Percentiles rank a stretch among this genome's conserved stretches.
Conservation (phyloP, 2,797 vertebrate species). For the Trematomus bernacchii region DNA sequence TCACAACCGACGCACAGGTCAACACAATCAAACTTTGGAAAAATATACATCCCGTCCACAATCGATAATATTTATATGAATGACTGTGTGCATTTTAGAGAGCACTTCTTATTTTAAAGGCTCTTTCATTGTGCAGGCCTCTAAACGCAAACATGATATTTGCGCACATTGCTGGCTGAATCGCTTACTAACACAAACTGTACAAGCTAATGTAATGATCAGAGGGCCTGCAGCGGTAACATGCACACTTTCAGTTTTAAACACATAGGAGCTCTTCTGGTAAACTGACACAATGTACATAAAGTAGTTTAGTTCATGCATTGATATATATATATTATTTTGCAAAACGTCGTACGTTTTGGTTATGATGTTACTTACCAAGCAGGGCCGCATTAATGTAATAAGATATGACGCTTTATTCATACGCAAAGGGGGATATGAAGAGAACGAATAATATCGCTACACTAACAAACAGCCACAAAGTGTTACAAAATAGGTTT, state of each 20-base stretch:
- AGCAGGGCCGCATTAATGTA: not conserved
- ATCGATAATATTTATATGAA: not conserved
- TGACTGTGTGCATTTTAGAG: not conserved
- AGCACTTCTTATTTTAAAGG: not conserved
- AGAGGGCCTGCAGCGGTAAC: not conserved
- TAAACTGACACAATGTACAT: not conserved
- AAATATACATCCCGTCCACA: not conserved
- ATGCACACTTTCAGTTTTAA: not conserved
- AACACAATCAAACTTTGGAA: not conserved
- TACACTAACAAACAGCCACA: not conserved
- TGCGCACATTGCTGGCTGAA: too few species aligned
- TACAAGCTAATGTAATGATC: not conserved
- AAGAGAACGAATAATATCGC: not conserved
- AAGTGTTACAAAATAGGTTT: not conserved
- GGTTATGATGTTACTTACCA: too few species aligned
- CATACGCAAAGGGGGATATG: accelerated
- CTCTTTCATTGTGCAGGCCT: not conserved
- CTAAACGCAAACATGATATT: not conserved
- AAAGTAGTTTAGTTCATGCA: too few species aligned
- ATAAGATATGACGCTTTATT: too few species aligned
- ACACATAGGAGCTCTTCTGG: not conserved
- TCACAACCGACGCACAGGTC: not conserved
- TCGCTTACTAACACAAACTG: not conserved
- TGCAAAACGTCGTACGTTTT: not conserved
- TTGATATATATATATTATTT: not conserved